These are phyloP conservation scores for Scolanthus callimorphus DNA, from an alignment of 92 coral and sea anemone species.

Conservation along the genomic window DNA sequence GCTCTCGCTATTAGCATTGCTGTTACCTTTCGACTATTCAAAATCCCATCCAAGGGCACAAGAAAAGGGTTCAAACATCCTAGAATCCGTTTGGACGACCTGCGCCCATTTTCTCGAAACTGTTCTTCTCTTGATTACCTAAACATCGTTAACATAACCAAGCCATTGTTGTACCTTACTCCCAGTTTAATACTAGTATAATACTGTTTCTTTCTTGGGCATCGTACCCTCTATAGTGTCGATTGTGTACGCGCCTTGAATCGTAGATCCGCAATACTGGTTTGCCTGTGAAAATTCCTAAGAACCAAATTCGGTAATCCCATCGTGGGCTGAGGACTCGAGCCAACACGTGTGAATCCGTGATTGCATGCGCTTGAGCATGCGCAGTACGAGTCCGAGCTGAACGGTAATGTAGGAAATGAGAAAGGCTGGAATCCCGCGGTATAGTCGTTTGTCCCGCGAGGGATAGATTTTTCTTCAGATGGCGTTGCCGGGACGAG, in stretches of 20 bases:
- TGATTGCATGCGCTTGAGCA: constrained; percentile 40
- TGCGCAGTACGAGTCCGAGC: constrained; percentile 46
- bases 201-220: no score
- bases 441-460: neutral
- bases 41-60: no score
- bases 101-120: no score
- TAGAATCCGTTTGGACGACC: no score
- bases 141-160: no score
- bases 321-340: constrained; percentile 13
- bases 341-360: constrained; percentile 3
- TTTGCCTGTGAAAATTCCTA: constrained; percentile 71
- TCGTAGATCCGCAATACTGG: constrained; percentile 88
- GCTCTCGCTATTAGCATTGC: no score
- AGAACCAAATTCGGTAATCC: constrained; percentile 6
- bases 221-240: no score
- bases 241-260: constrained; percentile 41
- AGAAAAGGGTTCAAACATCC: no score
- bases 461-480: neutral
- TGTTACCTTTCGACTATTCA: no score
- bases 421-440: constrained; percentile 19
- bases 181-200: no score
- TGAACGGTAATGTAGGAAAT: constrained; percentile 42
- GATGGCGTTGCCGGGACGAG: constrained; percentile 67
- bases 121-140: no score
- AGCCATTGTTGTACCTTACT: no score